phyloP scores from a whole-genome alignment of 2,888 invertebrate species.

The Amphimallon solstitiale region DNA sequence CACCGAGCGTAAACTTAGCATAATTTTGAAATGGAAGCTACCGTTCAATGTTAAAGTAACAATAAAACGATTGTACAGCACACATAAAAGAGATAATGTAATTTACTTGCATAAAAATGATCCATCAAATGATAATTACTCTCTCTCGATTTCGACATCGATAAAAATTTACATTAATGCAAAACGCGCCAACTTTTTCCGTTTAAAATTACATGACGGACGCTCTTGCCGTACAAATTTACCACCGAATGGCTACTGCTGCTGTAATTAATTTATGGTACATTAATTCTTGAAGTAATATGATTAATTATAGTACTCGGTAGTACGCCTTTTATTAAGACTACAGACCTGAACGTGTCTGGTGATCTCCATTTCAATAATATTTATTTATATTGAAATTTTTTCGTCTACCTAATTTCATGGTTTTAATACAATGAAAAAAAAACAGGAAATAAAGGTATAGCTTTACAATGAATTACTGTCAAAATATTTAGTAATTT shows the following conservation, averaged over 20 bases:
- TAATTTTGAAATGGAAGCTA: no score
- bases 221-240: not conserved
- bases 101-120: constrained; percentile 25
- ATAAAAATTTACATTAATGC: constrained; percentile 24
- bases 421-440: no score
- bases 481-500: no score
- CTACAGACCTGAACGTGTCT: no score
- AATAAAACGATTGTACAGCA: no score
- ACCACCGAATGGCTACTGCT: not conserved
- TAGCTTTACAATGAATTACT: no score
- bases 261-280: constrained; percentile 16
- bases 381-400: no score
- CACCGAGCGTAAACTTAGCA: no score
- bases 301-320: not conserved
- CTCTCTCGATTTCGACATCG: constrained; percentile 14
- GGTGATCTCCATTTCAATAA: no score
- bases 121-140: constrained; percentile 21
- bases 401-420: no score
- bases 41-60: no score
- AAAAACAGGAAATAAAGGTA: no score
- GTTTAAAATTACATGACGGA: not conserved
- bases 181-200: not conserved
- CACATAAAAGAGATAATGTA: constrained; percentile 4
- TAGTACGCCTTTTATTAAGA: not conserved
- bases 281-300: constrained; percentile 13